phyloP scores from a whole-genome alignment of 1,140 invertebrate species.

The Reticulitermes speratus region DNA sequence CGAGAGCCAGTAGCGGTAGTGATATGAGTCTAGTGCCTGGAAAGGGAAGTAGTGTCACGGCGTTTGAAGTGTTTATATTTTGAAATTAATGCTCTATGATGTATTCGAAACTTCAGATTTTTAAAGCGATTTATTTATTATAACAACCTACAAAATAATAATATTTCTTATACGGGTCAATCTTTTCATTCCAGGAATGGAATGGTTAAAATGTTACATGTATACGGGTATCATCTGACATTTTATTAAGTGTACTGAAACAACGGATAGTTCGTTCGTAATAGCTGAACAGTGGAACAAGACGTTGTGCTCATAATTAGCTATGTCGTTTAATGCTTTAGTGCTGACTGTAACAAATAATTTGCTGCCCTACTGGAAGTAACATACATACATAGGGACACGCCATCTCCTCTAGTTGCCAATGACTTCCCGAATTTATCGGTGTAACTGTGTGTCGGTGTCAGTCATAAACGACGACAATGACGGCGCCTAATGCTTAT shows the following conservation, averaged over 20 bases:
- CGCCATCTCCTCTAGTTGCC: too few relatives aligned
- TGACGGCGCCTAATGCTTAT: not conserved
- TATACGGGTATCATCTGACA: not conserved
- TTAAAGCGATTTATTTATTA: constrained; percentile 3
- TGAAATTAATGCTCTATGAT: not conserved
- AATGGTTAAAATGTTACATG: not conserved
- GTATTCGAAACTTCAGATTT: not conserved
- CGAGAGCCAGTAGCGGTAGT: not conserved
- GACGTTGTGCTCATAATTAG: not conserved
- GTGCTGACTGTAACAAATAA: too few relatives aligned
- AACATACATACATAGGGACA: too few relatives aligned
- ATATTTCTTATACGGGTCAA: not conserved
- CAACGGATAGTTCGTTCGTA: not conserved
- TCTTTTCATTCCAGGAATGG: constrained; percentile 2
- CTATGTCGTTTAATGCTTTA: not conserved
- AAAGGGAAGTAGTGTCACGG: not conserved
- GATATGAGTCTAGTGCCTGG: not conserved
- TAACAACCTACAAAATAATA: constrained; percentile 4
- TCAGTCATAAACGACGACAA: not conserved
- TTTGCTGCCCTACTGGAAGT: too few relatives aligned
- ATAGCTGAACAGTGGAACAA: not conserved
- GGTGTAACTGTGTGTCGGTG: too few relatives aligned
- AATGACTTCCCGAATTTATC: too few relatives aligned
- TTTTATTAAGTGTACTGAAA: not conserved
- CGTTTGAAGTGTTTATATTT: not conserved